Percentiles rank a stretch among this genome's conserved stretches.
phyloP scores from a whole-genome alignment of 2,113 vertebrate species.

The Noturus placidus region DNA sequence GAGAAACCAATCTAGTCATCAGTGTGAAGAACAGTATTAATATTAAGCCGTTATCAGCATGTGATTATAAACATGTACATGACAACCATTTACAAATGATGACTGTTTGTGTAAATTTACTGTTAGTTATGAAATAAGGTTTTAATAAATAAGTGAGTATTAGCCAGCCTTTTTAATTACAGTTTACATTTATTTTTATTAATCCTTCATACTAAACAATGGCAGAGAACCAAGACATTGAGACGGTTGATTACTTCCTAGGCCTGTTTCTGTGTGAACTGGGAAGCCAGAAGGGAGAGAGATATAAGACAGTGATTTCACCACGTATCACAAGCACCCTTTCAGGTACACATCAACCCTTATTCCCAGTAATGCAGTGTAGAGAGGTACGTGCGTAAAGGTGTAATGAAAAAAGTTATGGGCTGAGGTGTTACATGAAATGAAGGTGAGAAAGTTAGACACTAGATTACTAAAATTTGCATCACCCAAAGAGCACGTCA shows the following conservation, averaged over 20 bases:
- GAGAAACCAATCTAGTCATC: neutral
- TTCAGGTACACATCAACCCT: neutral
- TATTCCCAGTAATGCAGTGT: neutral
- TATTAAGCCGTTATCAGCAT: neutral
- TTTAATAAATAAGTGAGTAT: neutral
- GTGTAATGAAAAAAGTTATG: neutral
- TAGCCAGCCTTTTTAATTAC: neutral
- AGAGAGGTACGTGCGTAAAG: neutral
- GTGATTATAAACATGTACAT: neutral
- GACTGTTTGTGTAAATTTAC: neutral
- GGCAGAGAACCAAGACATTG: neutral
- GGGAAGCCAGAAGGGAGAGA: neutral
- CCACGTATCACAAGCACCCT: neutral
- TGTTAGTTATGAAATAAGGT: neutral
- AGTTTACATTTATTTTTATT: neutral
- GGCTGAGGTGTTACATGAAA: neutral
- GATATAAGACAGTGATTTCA: neutral
- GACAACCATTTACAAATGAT: neutral
- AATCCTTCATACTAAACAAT: neutral
- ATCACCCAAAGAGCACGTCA: neutral
- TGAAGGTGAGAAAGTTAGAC: neutral
- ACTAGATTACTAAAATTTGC: neutral
- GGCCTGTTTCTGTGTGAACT: neutral
- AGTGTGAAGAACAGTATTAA: neutral
- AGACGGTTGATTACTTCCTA: neutral